Evolutionary conservation across 1,140 invertebrate species (phyloP).

Genomic region (Hormaphis cornu): DNA sequence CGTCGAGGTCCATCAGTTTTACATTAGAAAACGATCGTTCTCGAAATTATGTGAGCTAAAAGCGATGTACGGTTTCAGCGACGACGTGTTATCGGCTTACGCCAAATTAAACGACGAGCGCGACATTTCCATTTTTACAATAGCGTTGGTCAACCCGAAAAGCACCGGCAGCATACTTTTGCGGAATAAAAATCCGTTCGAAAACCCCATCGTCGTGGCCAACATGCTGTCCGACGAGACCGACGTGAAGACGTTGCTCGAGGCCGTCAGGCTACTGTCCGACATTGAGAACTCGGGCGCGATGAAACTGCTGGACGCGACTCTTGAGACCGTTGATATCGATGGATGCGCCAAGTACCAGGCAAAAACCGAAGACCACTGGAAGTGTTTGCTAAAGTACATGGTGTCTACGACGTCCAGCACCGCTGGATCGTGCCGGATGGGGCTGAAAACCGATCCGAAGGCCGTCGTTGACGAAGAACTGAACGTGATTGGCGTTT

Average conservation of each 20-base stretch:
- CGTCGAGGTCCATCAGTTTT: neutral
- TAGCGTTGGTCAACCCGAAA: conserved; percentile 44
- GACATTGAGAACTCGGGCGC: conserved; percentile 52
- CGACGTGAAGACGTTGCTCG: conserved; percentile 61
- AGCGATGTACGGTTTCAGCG: conserved; percentile 8
- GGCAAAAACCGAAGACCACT: conserved; percentile 54
- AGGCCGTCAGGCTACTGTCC: conserved; percentile 59
- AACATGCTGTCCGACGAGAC: conserved; percentile 63
- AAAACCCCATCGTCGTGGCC: conserved; percentile 67
- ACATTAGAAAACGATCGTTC: neutral
- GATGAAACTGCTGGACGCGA: conserved; percentile 53
- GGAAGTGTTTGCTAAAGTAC: conserved; percentile 48
- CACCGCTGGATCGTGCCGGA: conserved; percentile 52
- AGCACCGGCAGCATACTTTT: conserved; percentile 60
- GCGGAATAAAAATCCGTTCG: conserved; percentile 51
- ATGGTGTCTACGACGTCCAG: conserved; percentile 64
- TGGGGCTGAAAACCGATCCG: conserved; percentile 49
- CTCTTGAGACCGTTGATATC: conserved; percentile 41
- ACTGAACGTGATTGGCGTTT: conserved; percentile 51
- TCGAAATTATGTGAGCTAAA: neutral
- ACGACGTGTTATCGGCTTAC: neutral
- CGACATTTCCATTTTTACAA: conserved; percentile 6
- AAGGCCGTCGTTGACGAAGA: conserved; percentile 52
- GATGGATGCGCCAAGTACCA: conserved; percentile 43
- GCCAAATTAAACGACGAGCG: neutral